Evolutionary conservation across 2,888 invertebrate genomes (phyloP).

Genomic region (Drosophila ezoana): DNA sequence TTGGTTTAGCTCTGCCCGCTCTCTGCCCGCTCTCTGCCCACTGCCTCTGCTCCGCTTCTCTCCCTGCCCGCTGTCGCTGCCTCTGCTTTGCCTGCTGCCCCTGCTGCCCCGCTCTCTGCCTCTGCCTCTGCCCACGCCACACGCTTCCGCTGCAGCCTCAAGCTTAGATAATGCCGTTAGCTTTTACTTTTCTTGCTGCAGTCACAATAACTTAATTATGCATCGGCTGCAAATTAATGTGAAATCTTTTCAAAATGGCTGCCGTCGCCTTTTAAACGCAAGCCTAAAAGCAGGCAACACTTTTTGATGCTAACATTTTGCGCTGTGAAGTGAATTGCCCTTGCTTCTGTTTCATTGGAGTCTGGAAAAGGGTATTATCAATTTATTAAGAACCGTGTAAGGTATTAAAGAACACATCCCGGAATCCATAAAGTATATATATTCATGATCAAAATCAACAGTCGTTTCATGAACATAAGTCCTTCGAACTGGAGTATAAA

Average conservation of each 20-base stretch:
- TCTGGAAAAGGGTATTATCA: too few relatives aligned
- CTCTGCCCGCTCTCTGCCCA: background rate
- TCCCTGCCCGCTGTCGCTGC: background rate
- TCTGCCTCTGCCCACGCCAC: slow-evolving; percentile 1
- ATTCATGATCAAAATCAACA: too few relatives aligned
- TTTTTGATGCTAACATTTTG: slow-evolving; percentile 6
- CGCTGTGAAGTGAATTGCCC: background rate
- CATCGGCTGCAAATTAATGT: slow-evolving; percentile 66
- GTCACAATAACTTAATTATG: slow-evolving; percentile 73
- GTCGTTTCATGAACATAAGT: too few relatives aligned
- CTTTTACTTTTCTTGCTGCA: slow-evolving; percentile 45
- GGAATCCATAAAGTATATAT: too few relatives aligned
- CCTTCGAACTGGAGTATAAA: too few relatives aligned
- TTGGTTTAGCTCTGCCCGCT: slow-evolving; percentile 27
- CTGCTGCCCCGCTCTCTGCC: background rate
- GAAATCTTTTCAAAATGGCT: slow-evolving; percentile 65
- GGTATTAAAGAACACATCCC: too few relatives aligned
- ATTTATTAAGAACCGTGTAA: too few relatives aligned
- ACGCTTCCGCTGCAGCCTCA: slow-evolving; percentile 39
- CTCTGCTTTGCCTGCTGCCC: background rate
- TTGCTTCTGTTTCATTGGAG: background rate
- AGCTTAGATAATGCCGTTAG: slow-evolving; percentile 73
- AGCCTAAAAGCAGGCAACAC: slow-evolving; percentile 49
- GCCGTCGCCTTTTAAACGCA: slow-evolving; percentile 15
- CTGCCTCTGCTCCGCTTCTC: background rate